Evolutionary conservation across 2,797 vertebrate species (phyloP).

Genomic region (Eurystomus glaucurus): DNA sequence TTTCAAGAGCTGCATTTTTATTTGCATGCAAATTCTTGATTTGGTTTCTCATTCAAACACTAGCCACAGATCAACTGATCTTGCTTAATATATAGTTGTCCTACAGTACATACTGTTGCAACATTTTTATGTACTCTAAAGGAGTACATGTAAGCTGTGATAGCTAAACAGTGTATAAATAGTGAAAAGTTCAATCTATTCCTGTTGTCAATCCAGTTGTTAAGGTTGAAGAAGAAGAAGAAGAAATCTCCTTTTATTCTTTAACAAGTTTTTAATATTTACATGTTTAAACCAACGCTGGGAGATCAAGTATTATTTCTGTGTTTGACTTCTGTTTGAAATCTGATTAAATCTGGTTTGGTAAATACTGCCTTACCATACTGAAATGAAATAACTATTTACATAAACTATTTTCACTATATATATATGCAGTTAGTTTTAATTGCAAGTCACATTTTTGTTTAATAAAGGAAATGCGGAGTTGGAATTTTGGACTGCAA

Average conservation of each 20-base stretch:
- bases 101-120: background rate
- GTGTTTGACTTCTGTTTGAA: background rate
- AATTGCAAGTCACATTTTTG: background rate
- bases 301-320: background rate
- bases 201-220: background rate
- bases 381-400: background rate
- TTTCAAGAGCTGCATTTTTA: background rate
- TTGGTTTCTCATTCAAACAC: background rate
- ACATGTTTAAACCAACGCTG: background rate
- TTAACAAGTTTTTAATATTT: background rate
- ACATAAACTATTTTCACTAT: background rate
- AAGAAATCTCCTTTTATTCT: background rate
- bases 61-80: background rate
- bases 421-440: background rate
- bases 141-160: background rate
- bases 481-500: background rate
- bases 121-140: background rate
- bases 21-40: background rate
- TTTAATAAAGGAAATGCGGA: fast-evolving
- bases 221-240: background rate
- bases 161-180: background rate
- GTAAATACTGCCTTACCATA: background rate
- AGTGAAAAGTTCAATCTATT: background rate
- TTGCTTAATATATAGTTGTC: background rate
- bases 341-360: background rate